These are phyloP conservation scores for Scolopax mira DNA, from an alignment of 2,113 vertebrate genomes.

Conservation along the genomic window DNA sequence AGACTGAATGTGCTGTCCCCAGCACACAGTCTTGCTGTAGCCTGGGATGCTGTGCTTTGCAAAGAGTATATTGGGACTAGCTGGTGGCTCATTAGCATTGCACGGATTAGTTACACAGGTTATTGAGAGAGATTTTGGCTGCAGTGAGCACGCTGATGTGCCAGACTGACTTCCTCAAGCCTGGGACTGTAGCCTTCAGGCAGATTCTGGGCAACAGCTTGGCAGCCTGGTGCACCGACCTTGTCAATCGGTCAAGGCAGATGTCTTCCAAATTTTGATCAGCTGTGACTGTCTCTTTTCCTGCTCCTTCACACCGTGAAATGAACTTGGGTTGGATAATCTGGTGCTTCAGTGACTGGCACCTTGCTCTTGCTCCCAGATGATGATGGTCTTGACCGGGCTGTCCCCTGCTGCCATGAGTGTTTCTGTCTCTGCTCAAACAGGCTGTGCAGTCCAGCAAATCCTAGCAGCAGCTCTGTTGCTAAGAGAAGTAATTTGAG, in stretches of 20 bases:
- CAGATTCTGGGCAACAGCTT: neutral
- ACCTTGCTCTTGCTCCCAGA: neutral
- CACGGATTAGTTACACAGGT: neutral
- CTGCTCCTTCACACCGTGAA: neutral
- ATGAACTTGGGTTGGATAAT: neutral
- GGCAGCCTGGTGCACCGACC: neutral
- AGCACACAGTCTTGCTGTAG: accelerated
- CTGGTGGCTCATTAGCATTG: neutral
- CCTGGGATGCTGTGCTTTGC: neutral
- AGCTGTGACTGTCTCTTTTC: neutral
- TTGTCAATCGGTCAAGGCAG: neutral
- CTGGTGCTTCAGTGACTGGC: neutral
- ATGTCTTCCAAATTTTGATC: neutral
- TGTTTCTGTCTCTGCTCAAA: neutral
- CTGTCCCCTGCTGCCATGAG: neutral
- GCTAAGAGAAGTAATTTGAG: conserved; percentile 61
- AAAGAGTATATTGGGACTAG: neutral
- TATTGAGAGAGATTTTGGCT: neutral
- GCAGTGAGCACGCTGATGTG: neutral
- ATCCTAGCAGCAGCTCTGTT: conserved; percentile 25
- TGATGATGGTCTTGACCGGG: neutral
- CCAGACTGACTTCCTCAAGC: neutral
- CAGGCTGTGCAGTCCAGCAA: neutral
- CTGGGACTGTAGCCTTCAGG: neutral
- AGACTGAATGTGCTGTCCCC: neutral